Percentiles rank a stretch among this genome's conserved stretches.
phyloP scores from a whole-genome alignment of 2,113 vertebrate genomes.

The Camelus dromedarius region DNA sequence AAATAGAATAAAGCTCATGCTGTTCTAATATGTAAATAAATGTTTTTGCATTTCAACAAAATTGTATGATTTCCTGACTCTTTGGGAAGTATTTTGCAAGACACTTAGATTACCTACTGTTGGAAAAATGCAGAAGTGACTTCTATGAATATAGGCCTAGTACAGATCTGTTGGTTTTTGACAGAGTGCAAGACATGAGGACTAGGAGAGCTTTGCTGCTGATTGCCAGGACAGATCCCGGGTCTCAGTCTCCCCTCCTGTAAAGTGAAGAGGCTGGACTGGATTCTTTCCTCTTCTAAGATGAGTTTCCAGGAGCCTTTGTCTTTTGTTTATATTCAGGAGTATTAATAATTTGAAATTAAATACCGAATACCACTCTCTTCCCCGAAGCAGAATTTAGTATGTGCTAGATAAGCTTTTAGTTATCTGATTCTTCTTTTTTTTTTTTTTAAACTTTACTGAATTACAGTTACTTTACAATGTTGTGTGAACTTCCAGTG shows the following conservation, averaged over 20 bases:
- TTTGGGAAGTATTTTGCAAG: neutral
- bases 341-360: neutral
- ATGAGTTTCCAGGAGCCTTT: neutral
- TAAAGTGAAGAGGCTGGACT: neutral
- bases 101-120: neutral
- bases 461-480: too few relatives aligned
- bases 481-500: too few relatives aligned
- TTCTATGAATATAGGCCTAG: neutral
- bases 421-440: neutral
- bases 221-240: neutral
- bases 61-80: neutral
- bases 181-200: neutral
- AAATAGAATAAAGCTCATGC: neutral
- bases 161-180: neutral
- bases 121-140: neutral
- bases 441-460: too few relatives aligned
- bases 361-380: neutral
- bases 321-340: neutral
- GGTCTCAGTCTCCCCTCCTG: neutral
- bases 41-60: neutral
- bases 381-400: neutral
- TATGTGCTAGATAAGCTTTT: neutral
- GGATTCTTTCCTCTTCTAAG: neutral
- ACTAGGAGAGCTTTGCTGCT: neutral
- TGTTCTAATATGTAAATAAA: neutral